Conservation (phyloP, 2,888 invertebrate genomes). For the Hemithea aestivaria region DNA sequence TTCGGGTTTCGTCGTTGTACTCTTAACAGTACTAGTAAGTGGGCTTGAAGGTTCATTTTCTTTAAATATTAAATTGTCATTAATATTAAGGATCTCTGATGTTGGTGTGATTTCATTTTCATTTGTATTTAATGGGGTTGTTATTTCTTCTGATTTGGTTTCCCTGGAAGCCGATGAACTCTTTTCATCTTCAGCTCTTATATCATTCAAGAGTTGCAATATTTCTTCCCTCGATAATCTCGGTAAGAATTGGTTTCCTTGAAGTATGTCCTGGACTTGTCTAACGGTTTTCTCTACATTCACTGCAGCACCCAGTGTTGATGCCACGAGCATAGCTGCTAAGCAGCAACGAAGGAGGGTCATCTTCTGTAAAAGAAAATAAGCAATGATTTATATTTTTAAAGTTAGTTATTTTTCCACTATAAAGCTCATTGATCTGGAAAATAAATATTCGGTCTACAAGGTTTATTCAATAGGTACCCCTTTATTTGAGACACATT, state of each 20-base stretch:
- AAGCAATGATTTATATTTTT: conserved; percentile 2
- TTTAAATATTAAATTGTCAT: conserved; percentile 30
- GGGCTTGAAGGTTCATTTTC: conserved; percentile 27
- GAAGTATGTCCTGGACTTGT: conserved; percentile 83
- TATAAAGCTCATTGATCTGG: too few relatives aligned
- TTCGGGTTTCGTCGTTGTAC: conserved; percentile 48
- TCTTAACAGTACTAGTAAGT: conserved; percentile 38
- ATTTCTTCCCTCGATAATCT: conserved; percentile 82
- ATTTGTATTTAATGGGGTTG: conserved; percentile 37
- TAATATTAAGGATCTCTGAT: conserved; percentile 27
- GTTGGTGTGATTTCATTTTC: conserved; percentile 48
- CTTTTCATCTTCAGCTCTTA: conserved; percentile 75
- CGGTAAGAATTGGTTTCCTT: conserved; percentile 80
- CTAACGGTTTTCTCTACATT: conserved; percentile 81
- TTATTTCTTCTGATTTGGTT: conserved; percentile 31
- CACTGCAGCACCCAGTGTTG: conserved; percentile 44
- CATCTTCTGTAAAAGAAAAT: conserved; percentile 57
- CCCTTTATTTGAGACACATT: too few relatives aligned
- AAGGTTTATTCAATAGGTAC: too few relatives aligned
- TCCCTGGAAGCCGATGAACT: conserved; percentile 42
- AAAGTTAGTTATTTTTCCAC: too few relatives aligned
- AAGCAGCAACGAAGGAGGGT: conserved; percentile 54
- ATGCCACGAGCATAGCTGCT: conserved; percentile 38
- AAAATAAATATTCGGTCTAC: too few relatives aligned
- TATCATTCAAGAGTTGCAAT: conserved; percentile 82